Evolutionary conservation across 2,888 invertebrate genomes (phyloP), one percentile per base, ranked within the genome.

Genomic region (Dugesia japonica): DNA sequence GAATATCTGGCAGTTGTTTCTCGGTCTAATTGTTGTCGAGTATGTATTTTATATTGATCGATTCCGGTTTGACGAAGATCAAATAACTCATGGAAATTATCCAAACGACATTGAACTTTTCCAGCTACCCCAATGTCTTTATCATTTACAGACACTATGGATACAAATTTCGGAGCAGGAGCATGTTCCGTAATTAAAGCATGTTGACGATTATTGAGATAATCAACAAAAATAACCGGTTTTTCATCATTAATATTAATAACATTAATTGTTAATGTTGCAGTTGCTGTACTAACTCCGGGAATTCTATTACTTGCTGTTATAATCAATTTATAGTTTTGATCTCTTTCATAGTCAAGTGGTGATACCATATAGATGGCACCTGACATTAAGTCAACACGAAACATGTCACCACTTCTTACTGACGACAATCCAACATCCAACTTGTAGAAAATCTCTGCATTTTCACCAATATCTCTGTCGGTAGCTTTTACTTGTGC

Each of bases 201-300:
- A 31, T 76, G 71, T n/a, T 76, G 71, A n/a, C 27, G 31, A 23
- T 56, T 72, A n/a, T 76, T 76, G 17, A 76, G 26, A 74, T 76
- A 76, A 23, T 76, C 76, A 13, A 76, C 28, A 9, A 72, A 72
- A 28, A 76, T 72, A 4, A 33, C 26, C 1, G 76, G 76, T 20
- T 23, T 75, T 76, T 76, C 76, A 74, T 76, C 76, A 42, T 76
- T 76, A 17, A 38, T 74, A 31, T 76, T 73, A 27, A 76, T 31
- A 26, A 76, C 76, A 73, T 38, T 72, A 33, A 76, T 42, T 1
- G 56, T 26, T 1, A 75, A 26, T 7, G 42, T 75, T 9, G 75
- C 71, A 1, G 75, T 75, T 13, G 75, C 42, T 17, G 75, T 42
- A 56, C 20, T 23, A 15, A 71, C 42, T 17, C 56, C 42, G 23